A percentile compares a stretch with the other conserved stretches of the same genome.
phyloP scores from a whole-genome alignment of 2,113 vertebrate genomes.

The Euleptes europaea region DNA sequence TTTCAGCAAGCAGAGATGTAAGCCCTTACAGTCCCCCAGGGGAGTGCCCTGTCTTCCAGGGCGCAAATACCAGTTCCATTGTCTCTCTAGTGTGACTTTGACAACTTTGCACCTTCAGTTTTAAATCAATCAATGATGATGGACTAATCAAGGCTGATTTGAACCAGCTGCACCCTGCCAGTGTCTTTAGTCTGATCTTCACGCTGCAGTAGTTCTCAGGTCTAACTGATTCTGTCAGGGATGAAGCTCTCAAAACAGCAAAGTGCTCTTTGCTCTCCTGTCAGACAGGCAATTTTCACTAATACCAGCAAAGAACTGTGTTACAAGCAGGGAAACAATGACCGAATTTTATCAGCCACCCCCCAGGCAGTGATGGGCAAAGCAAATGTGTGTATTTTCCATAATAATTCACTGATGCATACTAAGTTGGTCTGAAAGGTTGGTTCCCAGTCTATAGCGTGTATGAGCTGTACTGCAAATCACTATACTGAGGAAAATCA shows the following conservation, averaged over 20 bases:
- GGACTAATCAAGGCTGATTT: constrained; percentile 81
- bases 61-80: constrained; percentile 33
- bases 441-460: background rate
- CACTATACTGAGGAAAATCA: background rate
- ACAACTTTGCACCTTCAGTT: constrained; percentile 66
- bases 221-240: constrained; percentile 69
- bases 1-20: background rate
- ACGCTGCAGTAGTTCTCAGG: constrained; percentile 70
- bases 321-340: constrained; percentile 36
- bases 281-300: constrained; percentile 61
- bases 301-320: constrained; percentile 48
- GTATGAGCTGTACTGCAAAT: background rate
- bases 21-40: background rate
- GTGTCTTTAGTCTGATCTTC: constrained; percentile 79
- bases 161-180: constrained; percentile 66
- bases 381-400: background rate
- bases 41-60: constrained; percentile 32
- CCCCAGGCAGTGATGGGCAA: background rate
- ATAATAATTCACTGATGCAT: background rate
- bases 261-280: constrained; percentile 54
- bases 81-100: constrained; percentile 67
- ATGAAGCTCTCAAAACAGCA: constrained; percentile 72
- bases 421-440: background rate
- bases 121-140: constrained; percentile 77
- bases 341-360: constrained; percentile 42